phyloP scores from a whole-genome alignment of 2,888 invertebrate genomes.

The Latheticus oryzae region DNA sequence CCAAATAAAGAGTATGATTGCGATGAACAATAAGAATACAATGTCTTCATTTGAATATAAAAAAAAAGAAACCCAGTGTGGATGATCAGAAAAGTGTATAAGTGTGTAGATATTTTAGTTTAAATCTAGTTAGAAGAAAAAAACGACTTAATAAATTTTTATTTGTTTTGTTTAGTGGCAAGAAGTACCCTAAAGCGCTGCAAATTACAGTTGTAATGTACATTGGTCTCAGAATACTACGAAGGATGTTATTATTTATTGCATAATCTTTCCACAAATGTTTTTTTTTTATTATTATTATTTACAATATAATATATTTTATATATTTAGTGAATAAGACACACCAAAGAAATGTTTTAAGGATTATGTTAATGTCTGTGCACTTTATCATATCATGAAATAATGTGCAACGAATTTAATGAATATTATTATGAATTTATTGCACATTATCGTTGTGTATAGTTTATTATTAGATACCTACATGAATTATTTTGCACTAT shows the following conservation, averaged over 20 bases:
- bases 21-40: too few relatives aligned
- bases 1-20: too few relatives aligned
- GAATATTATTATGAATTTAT: constrained; percentile 29
- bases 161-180: constrained; percentile 38
- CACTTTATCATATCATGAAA: constrained; percentile 58
- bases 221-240: constrained; percentile 63
- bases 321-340: constrained; percentile 63
- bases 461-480: constrained; percentile 43
- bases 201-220: constrained; percentile 46
- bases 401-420: constrained; percentile 47
- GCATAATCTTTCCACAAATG: constrained; percentile 56
- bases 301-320: constrained; percentile 57
- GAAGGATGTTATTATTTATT: constrained; percentile 61
- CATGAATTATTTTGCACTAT: constrained; percentile 46
- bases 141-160: constrained; percentile 42
- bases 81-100: constrained; percentile 46
- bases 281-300: constrained; percentile 55
- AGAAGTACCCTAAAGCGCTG: constrained; percentile 29
- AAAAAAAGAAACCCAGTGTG: constrained; percentile 41
- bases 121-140: constrained; percentile 45
- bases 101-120: constrained; percentile 52
- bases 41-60: too few relatives aligned
- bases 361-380: constrained; percentile 57
- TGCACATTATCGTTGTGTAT: constrained; percentile 41
- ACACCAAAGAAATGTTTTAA: constrained; percentile 65